Evolutionary conservation across 1,140 invertebrate genomes (phyloP).

Genomic region (Orius insidiosus): DNA sequence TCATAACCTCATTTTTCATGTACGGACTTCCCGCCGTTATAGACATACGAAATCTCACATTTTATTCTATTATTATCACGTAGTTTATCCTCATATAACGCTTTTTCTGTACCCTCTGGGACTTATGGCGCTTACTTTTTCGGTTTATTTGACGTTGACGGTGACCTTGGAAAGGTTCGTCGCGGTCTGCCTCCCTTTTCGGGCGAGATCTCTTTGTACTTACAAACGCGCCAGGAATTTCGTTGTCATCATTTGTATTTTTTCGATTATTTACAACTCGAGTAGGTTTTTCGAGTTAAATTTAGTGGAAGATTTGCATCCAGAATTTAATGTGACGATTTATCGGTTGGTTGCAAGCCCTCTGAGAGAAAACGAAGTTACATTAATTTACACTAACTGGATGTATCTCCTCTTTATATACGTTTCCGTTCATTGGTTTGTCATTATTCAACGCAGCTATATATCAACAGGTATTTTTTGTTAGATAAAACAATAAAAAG

Average conservation of each 20-base stretch:
- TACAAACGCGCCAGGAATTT: constrained; percentile 73
- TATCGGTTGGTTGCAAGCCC: constrained; percentile 49
- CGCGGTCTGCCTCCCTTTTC: constrained; percentile 85
- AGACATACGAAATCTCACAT: constrained; percentile 57
- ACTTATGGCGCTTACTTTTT: constrained; percentile 76
- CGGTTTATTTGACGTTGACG: constrained; percentile 85
- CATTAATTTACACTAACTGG: constrained; percentile 79
- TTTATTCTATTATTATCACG: constrained; percentile 59
- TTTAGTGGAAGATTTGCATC: constrained; percentile 13
- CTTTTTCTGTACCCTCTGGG: constrained; percentile 72
- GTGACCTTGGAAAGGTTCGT: constrained; percentile 92
- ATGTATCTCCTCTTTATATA: constrained; percentile 85
- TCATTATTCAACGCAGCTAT: constrained; percentile 81
- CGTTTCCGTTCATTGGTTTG: constrained; percentile 71
- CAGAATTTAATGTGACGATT: constrained; percentile 37
- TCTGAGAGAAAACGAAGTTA: constrained; percentile 47
- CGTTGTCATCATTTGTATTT: constrained; percentile 71
- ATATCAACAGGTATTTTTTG: constrained; percentile 58
- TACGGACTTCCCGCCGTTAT: constrained; percentile 74
- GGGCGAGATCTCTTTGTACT: constrained; percentile 74
- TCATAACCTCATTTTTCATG: constrained; percentile 73
- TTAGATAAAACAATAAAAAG: too few species aligned
- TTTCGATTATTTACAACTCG: constrained; percentile 75
- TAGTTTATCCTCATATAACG: constrained; percentile 62
- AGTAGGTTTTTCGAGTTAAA: constrained; percentile 40